phyloP scores from a whole-genome alignment of 1,140 invertebrate species.

The Solenopsis fugax region DNA sequence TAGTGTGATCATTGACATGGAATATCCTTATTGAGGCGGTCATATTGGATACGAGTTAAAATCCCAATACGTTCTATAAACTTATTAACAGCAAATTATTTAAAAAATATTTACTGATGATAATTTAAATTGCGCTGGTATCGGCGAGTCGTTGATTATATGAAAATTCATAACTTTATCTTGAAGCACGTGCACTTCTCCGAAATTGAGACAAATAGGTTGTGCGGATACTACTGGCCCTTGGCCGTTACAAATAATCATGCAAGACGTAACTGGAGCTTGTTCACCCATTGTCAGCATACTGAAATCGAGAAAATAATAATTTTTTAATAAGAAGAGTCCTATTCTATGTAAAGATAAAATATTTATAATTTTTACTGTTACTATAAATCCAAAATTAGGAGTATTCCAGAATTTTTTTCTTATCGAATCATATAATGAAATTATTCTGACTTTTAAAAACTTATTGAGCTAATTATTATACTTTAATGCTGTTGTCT shows the following conservation, averaged over 20 bases:
- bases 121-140: conserved; percentile 80
- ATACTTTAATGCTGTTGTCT: conserved; percentile 66
- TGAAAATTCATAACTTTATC: conserved; percentile 73
- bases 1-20: too few species aligned
- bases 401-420: background rate
- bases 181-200: conserved; percentile 80
- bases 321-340: background rate
- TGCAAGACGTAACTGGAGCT: conserved; percentile 68
- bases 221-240: conserved; percentile 83
- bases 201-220: conserved; percentile 81
- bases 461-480: conserved; percentile 19
- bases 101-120: conserved; percentile 75
- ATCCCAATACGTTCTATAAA: background rate
- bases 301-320: conserved; percentile 62
- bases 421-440: conserved; percentile 16
- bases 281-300: conserved; percentile 77
- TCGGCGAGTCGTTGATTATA: conserved; percentile 85
- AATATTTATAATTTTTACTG: background rate
- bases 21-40: too few species aligned
- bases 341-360: background rate
- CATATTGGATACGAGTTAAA: too few species aligned
- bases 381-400: background rate
- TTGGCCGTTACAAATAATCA: conserved; percentile 82
- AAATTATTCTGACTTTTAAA: background rate
- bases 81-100: background rate